Base-by-base conservation (phyloP, 1,140 invertebrate species). In the Agrypnia vestita region DNA sequence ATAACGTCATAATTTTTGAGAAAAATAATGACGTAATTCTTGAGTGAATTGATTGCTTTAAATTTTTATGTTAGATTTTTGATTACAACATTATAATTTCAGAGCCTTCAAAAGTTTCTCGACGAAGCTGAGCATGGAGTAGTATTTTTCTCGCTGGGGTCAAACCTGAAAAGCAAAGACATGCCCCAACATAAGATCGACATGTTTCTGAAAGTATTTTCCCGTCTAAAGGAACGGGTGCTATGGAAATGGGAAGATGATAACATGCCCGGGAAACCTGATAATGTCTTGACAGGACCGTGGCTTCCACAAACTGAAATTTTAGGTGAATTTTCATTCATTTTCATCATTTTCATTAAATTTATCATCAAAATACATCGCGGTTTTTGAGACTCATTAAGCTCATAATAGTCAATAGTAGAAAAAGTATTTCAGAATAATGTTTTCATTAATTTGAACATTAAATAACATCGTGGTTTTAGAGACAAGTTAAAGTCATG, bases 291-390 rank as follows among this genome's bases (percentile, higher is more conserved):
- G 77, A 85, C 91, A 13, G 84, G 86, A 6, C 90, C 90, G 55
- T 94, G 93, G 93, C 83, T 93, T 61, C 92, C 93, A 0, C 93
- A 94, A 84, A 86, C 88, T 19, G 92, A 93, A 85, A 88, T 93
- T 78, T 84, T 94, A 72, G 86, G 88, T 88, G 84, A 47, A 0
- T 17, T 43, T 35, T 21, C 6, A 8, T 25, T n/a, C n/a, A n/a
- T n/a, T n/a, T n/a, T n/a, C n/a, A n/a, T n/a, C n/a, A 0, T 17
- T 43, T 35, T 21, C 6, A 8, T 25, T 25, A 67, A 67, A 3
- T 62, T n/a, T 51, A 4, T 51, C 25, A 3, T 35, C 6, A 35
- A 3, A 35, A 35, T 6, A 35, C 25, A 35, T 3, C 6, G 25
- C 6, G 25, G 25, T 35, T 35, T 35, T 35, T 35, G 25, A 35